Percentiles rank a stretch among this genome's conserved stretches.
phyloP scores from a whole-genome alignment of 2,797 vertebrate species.

The Epinephelus coioides region DNA sequence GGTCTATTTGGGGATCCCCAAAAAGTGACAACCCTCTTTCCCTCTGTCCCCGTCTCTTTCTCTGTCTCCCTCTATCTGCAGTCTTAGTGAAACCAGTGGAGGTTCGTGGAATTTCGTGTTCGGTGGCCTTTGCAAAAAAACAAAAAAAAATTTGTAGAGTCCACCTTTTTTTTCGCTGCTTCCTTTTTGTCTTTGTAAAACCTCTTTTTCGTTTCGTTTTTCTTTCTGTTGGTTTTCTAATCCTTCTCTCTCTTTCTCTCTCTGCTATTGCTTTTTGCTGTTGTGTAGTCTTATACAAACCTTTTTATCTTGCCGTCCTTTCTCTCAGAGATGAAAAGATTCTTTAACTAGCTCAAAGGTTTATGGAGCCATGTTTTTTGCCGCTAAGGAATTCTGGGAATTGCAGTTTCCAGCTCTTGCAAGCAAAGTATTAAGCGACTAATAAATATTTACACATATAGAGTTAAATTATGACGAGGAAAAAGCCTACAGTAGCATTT shows the following conservation, averaged over 20 bases:
- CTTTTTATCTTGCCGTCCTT: slow-evolving; percentile 88
- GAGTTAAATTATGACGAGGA: slow-evolving; percentile 58
- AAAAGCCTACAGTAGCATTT: slow-evolving; percentile 89
- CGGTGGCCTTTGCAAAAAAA: slow-evolving; percentile 94
- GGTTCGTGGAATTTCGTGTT: slow-evolving; percentile 99
- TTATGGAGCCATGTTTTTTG: slow-evolving; percentile 95
- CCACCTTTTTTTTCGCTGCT: slow-evolving; percentile 96
- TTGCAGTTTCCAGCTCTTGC: slow-evolving; percentile 88
- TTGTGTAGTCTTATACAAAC: slow-evolving; percentile 94
- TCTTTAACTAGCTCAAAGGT: slow-evolving; percentile 99
- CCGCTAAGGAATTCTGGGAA: slow-evolving; percentile 95
- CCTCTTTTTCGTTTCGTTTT: slow-evolving; percentile 25
- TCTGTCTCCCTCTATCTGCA: slow-evolving; percentile 82
- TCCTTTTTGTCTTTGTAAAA: slow-evolving; percentile 94
- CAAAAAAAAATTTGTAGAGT: slow-evolving; percentile 86
- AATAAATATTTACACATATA: slow-evolving; percentile 66
- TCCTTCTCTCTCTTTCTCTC: slow-evolving; percentile 81
- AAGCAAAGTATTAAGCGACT: slow-evolving; percentile 64
- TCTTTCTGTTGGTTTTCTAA: slow-evolving; percentile 45
- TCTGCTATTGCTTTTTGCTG: slow-evolving; percentile 98
- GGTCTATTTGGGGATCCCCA: slow-evolving; percentile 5
- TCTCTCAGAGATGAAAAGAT: slow-evolving; percentile 98
- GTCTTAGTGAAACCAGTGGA: slow-evolving; percentile 99
- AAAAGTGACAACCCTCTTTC: slow-evolving; percentile 24
- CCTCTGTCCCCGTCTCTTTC: slow-evolving; percentile 68